Conservation (phyloP, 2,113 vertebrate genomes). For the Channa maculata region DNA sequence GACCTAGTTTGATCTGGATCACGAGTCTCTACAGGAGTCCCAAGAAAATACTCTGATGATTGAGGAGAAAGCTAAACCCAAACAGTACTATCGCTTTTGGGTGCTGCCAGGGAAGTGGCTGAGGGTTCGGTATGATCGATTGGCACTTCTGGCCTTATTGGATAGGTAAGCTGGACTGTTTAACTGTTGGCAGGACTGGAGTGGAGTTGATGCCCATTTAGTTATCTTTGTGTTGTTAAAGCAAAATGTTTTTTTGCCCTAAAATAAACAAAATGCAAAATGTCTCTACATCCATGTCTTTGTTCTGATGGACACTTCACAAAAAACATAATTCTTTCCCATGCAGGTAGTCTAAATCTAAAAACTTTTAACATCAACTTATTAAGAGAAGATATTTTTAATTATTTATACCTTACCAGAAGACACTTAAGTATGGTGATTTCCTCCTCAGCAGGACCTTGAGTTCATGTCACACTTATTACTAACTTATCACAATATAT, state of each 20-base stretch:
- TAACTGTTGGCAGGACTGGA: not conserved
- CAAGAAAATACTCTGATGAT: constrained; percentile 94
- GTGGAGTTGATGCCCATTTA: too few relatives aligned
- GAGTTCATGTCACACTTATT: not conserved
- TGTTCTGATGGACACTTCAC: too few relatives aligned
- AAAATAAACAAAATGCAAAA: not conserved
- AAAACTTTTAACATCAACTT: not conserved
- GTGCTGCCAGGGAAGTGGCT: constrained; percentile 96
- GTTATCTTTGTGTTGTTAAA: too few relatives aligned
- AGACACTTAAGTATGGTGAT: not conserved
- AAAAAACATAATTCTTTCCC: not conserved
- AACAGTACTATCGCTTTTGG: constrained; percentile 99
- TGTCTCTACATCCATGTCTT: not conserved
- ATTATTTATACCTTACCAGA: not conserved
- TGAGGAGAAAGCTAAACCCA: constrained; percentile 91
- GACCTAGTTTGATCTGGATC: constrained; percentile 90
- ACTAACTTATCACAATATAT: too few relatives aligned
- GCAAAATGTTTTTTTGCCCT: too few relatives aligned
- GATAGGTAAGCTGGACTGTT: constrained; percentile 87
- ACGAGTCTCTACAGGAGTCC: constrained; percentile 92
- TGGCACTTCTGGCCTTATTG: constrained; percentile 96
- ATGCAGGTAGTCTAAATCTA: not conserved
- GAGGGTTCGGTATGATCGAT: constrained; percentile 95
- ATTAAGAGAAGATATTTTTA: not conserved
- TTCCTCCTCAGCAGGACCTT: not conserved